Conservation (phyloP, 2,113 vertebrate genomes). For the Elanus axillaris region DNA sequence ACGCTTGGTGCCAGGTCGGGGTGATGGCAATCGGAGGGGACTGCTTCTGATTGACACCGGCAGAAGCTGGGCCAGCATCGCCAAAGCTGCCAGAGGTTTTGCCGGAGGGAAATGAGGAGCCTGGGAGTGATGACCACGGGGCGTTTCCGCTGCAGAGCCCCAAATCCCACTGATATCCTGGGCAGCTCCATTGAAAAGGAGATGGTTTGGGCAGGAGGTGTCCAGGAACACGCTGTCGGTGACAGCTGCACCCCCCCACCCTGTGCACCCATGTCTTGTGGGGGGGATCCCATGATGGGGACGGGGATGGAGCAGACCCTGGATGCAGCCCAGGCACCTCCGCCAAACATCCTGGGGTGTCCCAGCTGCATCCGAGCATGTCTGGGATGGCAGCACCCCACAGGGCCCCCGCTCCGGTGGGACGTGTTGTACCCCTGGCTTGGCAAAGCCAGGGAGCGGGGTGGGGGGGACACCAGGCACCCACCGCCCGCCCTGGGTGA, state of each 20-base stretch:
- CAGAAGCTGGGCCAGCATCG: rapidly evolving
- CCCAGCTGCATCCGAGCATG: rapidly evolving
- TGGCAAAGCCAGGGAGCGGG: not conserved
- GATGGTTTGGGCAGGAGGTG: not conserved
- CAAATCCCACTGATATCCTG: not conserved
- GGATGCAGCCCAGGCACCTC: not conserved
- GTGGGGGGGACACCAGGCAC: too few species aligned
- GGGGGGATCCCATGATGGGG: not conserved
- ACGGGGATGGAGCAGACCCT: not conserved
- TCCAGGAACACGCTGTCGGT: rapidly evolving
- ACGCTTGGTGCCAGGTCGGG: rapidly evolving
- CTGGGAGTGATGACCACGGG: not conserved
- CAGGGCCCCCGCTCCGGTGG: not conserved
- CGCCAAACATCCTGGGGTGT: rapidly evolving
- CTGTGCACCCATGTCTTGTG: not conserved
- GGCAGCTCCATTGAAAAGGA: not conserved
- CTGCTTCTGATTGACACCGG: not conserved
- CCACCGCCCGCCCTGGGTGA: not conserved
- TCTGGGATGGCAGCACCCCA: not conserved
- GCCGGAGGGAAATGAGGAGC: not conserved
- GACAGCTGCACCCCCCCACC: rapidly evolving
- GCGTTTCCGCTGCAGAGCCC: rapidly evolving
- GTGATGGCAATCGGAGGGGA: rapidly evolving
- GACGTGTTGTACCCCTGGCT: not conserved
- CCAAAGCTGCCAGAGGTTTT: not conserved